Evolutionary conservation across 2,888 invertebrate species (phyloP).

Genomic region (Aproaerema taeniolella): DNA sequence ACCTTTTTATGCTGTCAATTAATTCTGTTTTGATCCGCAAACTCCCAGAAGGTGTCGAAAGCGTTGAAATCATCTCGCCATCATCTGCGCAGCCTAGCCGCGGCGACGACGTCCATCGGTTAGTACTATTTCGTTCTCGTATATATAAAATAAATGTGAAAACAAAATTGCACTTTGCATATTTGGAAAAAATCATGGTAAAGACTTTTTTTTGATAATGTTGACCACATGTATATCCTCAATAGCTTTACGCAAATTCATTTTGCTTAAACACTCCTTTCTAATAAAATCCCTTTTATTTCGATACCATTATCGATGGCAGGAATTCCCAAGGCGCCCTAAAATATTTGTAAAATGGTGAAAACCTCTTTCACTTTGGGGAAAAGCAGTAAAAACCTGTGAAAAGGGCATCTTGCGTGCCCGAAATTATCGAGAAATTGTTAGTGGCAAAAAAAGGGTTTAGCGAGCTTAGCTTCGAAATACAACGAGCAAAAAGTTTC

Average conservation of each 20-base stretch:
- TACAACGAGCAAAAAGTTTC: too few relatives aligned
- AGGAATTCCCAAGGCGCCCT: constrained; percentile 32
- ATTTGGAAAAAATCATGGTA: not conserved
- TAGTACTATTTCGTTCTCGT: too few relatives aligned
- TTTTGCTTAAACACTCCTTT: not conserved
- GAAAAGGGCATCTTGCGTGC: constrained; percentile 4
- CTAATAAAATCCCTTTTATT: constrained; percentile 26
- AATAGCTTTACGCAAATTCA: not conserved
- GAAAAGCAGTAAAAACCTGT: constrained; percentile 19
- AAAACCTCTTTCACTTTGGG: constrained; percentile 26
- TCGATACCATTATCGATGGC: constrained; percentile 22
- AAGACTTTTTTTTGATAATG: not conserved
- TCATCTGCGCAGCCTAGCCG: too few relatives aligned
- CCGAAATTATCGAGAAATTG: not conserved
- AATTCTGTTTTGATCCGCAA: too few relatives aligned
- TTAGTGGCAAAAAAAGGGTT: not conserved
- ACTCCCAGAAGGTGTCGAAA: too few relatives aligned
- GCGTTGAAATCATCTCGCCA: too few relatives aligned
- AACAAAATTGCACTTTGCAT: too few relatives aligned
- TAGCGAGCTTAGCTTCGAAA: too few relatives aligned
- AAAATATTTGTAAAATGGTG: constrained; percentile 36
- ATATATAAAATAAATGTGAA: too few relatives aligned
- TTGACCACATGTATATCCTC: not conserved
- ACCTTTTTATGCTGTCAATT: not conserved
- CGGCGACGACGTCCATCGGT: too few relatives aligned